Conservation (phyloP, 1,140 invertebrate genomes). For the Xylocopa sonorina region DNA sequence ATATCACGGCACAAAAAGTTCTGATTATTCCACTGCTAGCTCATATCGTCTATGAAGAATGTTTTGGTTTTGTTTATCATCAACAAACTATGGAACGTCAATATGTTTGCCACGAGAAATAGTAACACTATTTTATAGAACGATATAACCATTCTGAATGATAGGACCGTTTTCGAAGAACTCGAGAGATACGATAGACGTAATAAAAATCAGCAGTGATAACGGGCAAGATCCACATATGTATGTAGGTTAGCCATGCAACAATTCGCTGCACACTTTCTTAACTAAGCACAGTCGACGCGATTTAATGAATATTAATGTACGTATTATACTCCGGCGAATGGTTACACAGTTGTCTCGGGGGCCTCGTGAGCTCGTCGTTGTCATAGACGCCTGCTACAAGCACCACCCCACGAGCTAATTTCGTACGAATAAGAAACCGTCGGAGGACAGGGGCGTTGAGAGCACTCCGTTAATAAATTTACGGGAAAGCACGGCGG, state of each 20-base stretch:
- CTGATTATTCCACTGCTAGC: too few relatives aligned
- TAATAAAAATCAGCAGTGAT: not conserved
- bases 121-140: too few relatives aligned
- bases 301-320: conserved; percentile 50
- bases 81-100: too few relatives aligned
- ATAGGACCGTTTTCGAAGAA: too few relatives aligned
- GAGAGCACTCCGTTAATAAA: conserved; percentile 22
- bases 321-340: conserved; percentile 26
- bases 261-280: not conserved
- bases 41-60: too few relatives aligned
- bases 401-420: conserved; percentile 22
- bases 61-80: too few relatives aligned
- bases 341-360: conserved; percentile 28
- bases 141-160: too few relatives aligned
- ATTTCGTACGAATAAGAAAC: conserved; percentile 27
- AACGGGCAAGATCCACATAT: not conserved
- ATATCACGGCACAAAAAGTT: too few relatives aligned
- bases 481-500: conserved; percentile 24
- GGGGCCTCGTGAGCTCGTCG: conserved; percentile 6
- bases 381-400: not conserved
- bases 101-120: too few relatives aligned
- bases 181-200: not conserved
- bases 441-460: too few relatives aligned
- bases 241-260: conserved; percentile 8
- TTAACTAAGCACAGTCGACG: conserved; percentile 1